Base-by-base conservation (phyloP, 2,797 vertebrate genomes). In the Chaenodraco wilsoni region DNA sequence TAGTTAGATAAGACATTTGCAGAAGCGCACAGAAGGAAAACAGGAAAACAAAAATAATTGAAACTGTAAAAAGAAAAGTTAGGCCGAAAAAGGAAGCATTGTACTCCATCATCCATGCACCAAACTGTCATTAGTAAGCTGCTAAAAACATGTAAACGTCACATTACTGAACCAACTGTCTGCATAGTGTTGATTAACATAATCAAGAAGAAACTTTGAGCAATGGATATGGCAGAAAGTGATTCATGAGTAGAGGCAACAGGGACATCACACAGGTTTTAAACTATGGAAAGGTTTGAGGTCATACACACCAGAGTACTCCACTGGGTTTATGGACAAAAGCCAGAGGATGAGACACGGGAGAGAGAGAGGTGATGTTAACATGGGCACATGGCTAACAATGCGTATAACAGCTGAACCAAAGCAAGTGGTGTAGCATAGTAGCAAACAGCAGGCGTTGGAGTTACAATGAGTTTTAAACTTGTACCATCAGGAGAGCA, bases 241-340 rank as follows among this genome's bases (percentile, higher is more conserved):
- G 93, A 79, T 72, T 82, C 83, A 86, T 89, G 90, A 79, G 84
- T 41, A 72, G 83, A 81, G 62, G 69, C 79, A 75, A 70, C 44
- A 49, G 65, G 80, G 79, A 76, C 64, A 66, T 69, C 9, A 78
- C 87, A 79, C 68, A 85, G 79, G 88, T 76, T 87, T 89, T 89
- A 88, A 84, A 51, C 58, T 76, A 68, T 91, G 88, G 88, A 95
- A 94, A 88, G 83, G 82, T 83, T 82, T 75, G 82, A 91, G 88
- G 88, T 93, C 87, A 94, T 95, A 95, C 94, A 95, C 93, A 95
- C 94, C 94, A 56, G 94, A 95, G 79, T 94, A 95, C 87, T 95
- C 94, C 94, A 94, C 94, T 95, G 93, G 91, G 87, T 89, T 88
- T 89, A 94, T 87, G 92, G 88, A 82, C 62, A 93, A 91, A 87